Base-by-base conservation (phyloP, 2,888 invertebrate genomes). In the Drosophila falleni region DNA sequence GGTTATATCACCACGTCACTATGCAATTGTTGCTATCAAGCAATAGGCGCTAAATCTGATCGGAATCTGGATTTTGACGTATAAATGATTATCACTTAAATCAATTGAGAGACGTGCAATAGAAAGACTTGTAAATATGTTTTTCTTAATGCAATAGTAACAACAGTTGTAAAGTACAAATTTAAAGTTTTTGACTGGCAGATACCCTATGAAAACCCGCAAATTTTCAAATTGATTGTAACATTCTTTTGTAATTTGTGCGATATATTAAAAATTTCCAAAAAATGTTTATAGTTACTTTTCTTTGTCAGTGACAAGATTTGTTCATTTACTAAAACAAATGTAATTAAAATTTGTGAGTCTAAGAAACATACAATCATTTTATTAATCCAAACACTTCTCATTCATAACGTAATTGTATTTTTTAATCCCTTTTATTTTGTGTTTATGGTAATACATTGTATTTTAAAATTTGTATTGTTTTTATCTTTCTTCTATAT, bases 1-100 rank as follows among this genome's bases (percentile, higher is more conserved):
- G 6, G 94, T 96, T 0, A 92, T 96, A 66, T 98, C 98, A 1
- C 98, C 98, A 3, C 93, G 98, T 33, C 90, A 90, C 68, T 92
- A 80, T 79, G 91, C 90, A 42, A 89, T 92, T 49, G 78, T 91
- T 39, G 82, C 91, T 23, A 56, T 89, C 8, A 91, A 91, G 29
- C 13, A 33, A 0, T 13, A 29, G 31, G 16, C 11, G 15, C 31
- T 29, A n/a, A n/a, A 31, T 29, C 26, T 13, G 5, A 41, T 26
- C 2, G 10, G 2, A 46, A 35, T 31, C 26, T 31, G n/a, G 3
- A 11, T 33, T 49, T 33, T 19, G 8, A 55, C 16, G 1, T 31
- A 0, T 16, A 33, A 31, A 11, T 35, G 31, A 61, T 53, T 39
- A 46, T 8, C 13, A 63, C 39, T 55, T 23, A 19, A 50, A 33